Conservation (phyloP, 2,797 vertebrate species). For the Lophotriccus pileatus region DNA sequence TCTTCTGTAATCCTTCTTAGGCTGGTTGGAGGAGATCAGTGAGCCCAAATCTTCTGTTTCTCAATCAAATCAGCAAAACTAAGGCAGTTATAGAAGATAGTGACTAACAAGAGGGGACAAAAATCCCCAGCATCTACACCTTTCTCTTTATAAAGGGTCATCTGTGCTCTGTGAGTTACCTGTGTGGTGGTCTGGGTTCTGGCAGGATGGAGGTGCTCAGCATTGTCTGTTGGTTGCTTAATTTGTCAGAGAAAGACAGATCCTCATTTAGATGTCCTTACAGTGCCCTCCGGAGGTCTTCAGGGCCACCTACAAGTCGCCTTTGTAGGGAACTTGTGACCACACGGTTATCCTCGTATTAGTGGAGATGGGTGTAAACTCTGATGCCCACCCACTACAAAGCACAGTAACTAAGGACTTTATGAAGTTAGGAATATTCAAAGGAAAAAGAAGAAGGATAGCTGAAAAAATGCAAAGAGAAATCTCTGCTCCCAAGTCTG, state of each 20-base stretch:
- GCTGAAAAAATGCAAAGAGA: background rate
- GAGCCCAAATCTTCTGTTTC: background rate
- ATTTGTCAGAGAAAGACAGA: background rate
- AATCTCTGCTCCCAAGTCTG: background rate
- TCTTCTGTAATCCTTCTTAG: background rate
- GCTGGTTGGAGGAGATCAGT: background rate
- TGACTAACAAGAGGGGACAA: background rate
- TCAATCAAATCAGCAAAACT: background rate
- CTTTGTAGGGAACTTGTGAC: background rate
- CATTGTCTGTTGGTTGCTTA: fast-evolving
- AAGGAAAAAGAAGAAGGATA: background rate
- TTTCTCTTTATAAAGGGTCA: background rate
- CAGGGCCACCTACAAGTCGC: background rate
- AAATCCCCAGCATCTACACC: background rate
- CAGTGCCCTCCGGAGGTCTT: conserved; percentile 44
- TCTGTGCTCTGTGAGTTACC: background rate
- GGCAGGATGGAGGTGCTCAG: background rate
- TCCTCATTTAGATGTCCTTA: background rate
- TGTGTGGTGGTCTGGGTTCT: background rate
- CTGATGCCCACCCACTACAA: background rate
- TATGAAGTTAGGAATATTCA: background rate
- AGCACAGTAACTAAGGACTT: background rate
- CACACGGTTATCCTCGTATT: background rate
- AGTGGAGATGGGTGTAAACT: background rate
- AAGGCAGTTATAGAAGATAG: background rate